phyloP scores from a whole-genome alignment of 1,140 invertebrate species.

The Panulirus ornatus region DNA sequence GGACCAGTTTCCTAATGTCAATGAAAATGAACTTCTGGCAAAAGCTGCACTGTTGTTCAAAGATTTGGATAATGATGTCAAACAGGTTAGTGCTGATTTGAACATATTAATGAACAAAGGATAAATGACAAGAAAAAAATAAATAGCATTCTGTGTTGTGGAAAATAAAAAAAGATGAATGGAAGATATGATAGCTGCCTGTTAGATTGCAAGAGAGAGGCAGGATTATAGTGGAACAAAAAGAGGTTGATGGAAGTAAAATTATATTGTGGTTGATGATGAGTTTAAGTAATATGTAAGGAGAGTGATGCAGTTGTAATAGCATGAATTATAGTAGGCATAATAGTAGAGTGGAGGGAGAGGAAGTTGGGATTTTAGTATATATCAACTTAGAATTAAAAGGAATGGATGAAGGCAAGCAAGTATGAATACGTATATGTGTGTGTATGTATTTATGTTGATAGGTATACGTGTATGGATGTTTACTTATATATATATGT shows the following conservation, averaged over 20 bases:
- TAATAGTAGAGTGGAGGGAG: too few species aligned
- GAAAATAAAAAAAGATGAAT: not conserved
- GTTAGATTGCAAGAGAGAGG: not conserved
- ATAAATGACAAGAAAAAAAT: not conserved
- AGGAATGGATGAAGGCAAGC: too few species aligned
- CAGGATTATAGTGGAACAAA: too few species aligned
- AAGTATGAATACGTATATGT: too few species aligned
- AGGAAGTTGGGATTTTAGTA: too few species aligned
- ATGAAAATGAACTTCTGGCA: slow-evolving; percentile 51
- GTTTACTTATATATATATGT: too few species aligned
- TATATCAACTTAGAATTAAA: too few species aligned
- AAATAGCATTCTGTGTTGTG: too few species aligned
- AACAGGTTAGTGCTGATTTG: slow-evolving; percentile 57
- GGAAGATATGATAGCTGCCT: not conserved
- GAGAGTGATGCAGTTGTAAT: too few species aligned
- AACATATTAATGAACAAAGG: not conserved
- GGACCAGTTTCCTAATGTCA: slow-evolving; percentile 31
- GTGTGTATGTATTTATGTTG: too few species aligned
- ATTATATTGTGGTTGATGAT: not conserved
- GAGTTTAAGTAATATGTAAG: not conserved
- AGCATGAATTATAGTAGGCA: too few species aligned
- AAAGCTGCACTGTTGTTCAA: slow-evolving; percentile 73
- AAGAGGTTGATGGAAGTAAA: not conserved
- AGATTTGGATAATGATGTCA: slow-evolving; percentile 60
- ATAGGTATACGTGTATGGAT: too few species aligned